A percentile compares a stretch with the other conserved stretches of the same genome.
Evolutionary conservation across 2,797 vertebrate species (phyloP).

Genomic region (Percopsis omiscomaycus): DNA sequence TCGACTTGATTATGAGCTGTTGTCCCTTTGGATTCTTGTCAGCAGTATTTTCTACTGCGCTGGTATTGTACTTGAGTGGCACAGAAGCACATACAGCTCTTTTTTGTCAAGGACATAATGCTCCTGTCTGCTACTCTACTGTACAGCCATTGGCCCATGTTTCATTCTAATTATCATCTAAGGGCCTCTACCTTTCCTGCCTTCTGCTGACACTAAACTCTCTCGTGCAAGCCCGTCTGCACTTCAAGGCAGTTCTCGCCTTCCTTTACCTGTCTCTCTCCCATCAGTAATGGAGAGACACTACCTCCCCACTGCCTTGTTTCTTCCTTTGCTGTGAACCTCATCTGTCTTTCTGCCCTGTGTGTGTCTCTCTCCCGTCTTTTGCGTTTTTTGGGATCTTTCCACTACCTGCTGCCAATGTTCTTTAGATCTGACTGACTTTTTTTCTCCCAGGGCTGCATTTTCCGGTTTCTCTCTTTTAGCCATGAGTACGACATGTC

Average conservation of each 20-base stretch:
- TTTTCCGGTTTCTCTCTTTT: no score
- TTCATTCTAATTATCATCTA: constrained; percentile 22
- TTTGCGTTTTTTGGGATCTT: not conserved
- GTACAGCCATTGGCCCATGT: not conserved
- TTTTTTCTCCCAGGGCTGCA: no score
- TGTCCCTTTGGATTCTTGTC: constrained; percentile 9
- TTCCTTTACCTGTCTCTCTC: not conserved
- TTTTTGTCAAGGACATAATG: constrained; percentile 4
- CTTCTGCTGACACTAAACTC: constrained; percentile 12
- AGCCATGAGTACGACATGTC: no score
- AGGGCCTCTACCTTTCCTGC: not conserved
- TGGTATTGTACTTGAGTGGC: constrained; percentile 2
- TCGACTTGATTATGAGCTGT: constrained; percentile 6
- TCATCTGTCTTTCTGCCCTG: not conserved
- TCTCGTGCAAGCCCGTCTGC: not conserved
- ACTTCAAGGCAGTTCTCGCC: not conserved
- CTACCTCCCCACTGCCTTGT: not conserved
- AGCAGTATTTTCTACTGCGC: constrained; percentile 14
- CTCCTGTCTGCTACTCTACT: constrained; percentile 2
- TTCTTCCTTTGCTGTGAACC: not conserved
- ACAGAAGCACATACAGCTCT: no score
- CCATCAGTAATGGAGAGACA: not conserved
- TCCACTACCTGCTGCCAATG: not conserved
- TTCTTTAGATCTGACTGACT: no score
- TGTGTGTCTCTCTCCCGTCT: not conserved